A percentile compares a stretch with the other conserved stretches of the same genome.
These are phyloP conservation scores for Bombylius discolor DNA, from an alignment of 2,888 invertebrate genomes.

Conservation along the genomic window DNA sequence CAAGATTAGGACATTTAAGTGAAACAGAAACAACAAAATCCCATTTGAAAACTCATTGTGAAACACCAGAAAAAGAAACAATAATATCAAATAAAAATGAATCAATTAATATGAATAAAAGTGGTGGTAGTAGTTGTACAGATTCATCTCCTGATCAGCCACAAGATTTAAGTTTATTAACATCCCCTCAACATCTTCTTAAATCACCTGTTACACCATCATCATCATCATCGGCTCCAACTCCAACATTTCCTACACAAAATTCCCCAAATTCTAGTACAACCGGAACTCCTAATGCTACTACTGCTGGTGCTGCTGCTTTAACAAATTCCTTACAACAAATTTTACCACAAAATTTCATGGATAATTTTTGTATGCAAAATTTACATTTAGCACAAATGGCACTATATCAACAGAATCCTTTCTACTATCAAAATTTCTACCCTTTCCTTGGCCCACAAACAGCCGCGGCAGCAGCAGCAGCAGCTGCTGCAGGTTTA, in stretches of 20 bases:
- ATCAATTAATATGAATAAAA: no score
- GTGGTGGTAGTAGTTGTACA: not conserved
- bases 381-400: slow-evolving; percentile 19
- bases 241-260: not conserved
- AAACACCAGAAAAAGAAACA: not conserved
- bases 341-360: slow-evolving; percentile 11
- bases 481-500: not conserved
- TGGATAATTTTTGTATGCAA: slow-evolving; percentile 19
- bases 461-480: not conserved
- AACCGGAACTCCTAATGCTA: not conserved
- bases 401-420: slow-evolving; percentile 19
- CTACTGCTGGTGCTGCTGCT: no score
- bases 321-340: not conserved
- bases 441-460: slow-evolving; percentile 16
- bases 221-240: not conserved
- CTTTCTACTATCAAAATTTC: slow-evolving; percentile 17
- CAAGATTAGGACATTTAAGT: slow-evolving; percentile 8
- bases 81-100: not conserved
- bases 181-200: not conserved
- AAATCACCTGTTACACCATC: not conserved
- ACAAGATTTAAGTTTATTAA: slow-evolving; percentile 11
- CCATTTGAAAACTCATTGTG: no score
- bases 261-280: not conserved
- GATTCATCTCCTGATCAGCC: slow-evolving; percentile 4
- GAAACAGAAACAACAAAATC: slow-evolving; percentile 1